Evolutionary conservation across 1,140 invertebrate species (phyloP).

Genomic region (Nasonia vitripennis): DNA sequence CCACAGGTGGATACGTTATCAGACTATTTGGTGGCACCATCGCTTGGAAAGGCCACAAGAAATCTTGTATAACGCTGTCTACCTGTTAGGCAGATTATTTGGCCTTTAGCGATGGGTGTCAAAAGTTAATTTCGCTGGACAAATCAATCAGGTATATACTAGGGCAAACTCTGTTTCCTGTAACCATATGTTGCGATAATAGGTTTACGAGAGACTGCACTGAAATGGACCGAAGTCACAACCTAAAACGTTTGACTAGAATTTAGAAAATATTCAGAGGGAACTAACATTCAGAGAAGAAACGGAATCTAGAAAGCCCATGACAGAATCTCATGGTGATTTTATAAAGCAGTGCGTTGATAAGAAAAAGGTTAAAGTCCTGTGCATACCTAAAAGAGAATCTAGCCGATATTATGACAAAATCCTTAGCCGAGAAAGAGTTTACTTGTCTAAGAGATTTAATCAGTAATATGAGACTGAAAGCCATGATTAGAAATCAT

Average conservation of each 20-base stretch:
- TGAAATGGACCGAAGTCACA: conserved; percentile 44
- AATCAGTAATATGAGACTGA: too few relatives aligned
- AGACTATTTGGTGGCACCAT: conserved; percentile 55
- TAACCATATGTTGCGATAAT: conserved; percentile 45
- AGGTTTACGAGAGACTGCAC: conserved; percentile 26
- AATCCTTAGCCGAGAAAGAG: conserved; percentile 48
- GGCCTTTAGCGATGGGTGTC: conserved; percentile 56
- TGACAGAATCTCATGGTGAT: conserved; percentile 54
- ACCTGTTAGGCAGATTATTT: conserved; percentile 64
- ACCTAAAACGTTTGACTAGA: conserved; percentile 46
- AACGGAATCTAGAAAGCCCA: conserved; percentile 51
- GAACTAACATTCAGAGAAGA: conserved; percentile 51
- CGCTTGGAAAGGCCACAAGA: conserved; percentile 58
- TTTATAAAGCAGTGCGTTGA: conserved; percentile 55
- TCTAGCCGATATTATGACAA: conserved; percentile 56
- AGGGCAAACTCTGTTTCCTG: conserved; percentile 38
- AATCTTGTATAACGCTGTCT: conserved; percentile 58
- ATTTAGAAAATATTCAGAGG: conserved; percentile 54
- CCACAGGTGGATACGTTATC: conserved; percentile 33
- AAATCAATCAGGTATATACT: conserved; percentile 47
- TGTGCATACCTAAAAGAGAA: conserved; percentile 55
- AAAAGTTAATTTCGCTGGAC: conserved; percentile 59
- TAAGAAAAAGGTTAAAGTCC: conserved; percentile 54
- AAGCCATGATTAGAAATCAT: too few relatives aligned
- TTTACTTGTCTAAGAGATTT: conserved; percentile 51